Evolutionary conservation across 2,797 vertebrate species (phyloP), one percentile per base, ranked within the genome.

Genomic region (Pogoniulus pusillus): DNA sequence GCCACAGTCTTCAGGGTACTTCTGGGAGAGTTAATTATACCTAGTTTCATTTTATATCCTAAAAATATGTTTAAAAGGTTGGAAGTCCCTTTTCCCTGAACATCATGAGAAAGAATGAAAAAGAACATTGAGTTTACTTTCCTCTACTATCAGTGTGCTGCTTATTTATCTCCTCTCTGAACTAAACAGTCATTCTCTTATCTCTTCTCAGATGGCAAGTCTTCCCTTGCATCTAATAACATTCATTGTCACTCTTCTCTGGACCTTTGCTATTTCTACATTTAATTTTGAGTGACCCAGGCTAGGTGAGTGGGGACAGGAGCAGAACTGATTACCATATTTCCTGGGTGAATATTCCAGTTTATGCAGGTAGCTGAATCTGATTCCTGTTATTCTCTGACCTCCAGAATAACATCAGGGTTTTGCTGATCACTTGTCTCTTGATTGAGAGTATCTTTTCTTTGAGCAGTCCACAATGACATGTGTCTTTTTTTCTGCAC

Each of bases 241-340:
- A 35, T 54, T 80, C 64, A 37, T 69, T 89, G 64, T 87, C 55
- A 23, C 55, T 85, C 72, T 82, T 39, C 86, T 75, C 45, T 83
- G 76, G 69, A 59, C 85, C 55, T 77, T 85, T 91, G 41, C 58
- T 79, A 0, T 77, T 82, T 80, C 64, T 80, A 7, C 51, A 62
- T 95, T 93, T 30, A 59, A 15, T 96, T 93, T 89, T 32, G 72
- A 15, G 63, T 89, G 91, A 87, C 79, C 85, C 32, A 4, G 63
- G 69, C 73, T 49, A 57, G 83, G 81, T 77, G 87, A 80, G 84
- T 8, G 62, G 88, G 58, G 73, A 47, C 58, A 24, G n/a, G 45
- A 43, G 49, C 69, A 62, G 72, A 47, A 15, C 45, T 65, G 26
- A 78, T 93, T 82, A 64, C 82, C 53, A 30, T 81, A n/a, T 74